phyloP scores from a whole-genome alignment of 1,140 invertebrate species.

The Saxidomus purpurata region DNA sequence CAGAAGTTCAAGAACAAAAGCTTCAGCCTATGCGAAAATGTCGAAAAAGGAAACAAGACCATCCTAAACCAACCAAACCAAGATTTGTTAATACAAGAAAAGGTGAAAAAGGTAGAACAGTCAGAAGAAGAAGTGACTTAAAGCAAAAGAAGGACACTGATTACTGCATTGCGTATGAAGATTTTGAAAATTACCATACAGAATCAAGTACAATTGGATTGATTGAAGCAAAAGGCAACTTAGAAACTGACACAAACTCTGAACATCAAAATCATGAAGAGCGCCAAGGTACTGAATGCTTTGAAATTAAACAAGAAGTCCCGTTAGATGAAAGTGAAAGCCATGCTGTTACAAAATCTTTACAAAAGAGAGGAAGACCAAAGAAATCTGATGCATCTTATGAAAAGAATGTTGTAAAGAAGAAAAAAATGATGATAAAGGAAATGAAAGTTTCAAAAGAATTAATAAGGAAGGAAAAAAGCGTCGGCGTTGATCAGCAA shows the following conservation, averaged over 20 bases:
- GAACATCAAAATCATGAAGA: background rate
- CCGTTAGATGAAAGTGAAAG: background rate
- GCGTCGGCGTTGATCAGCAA: no score
- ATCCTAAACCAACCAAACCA: slow-evolving; percentile 42
- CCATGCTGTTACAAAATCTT: background rate
- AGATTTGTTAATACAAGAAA: background rate
- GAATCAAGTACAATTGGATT: background rate
- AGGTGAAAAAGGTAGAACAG: background rate
- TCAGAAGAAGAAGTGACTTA: background rate
- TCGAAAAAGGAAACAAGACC: slow-evolving; percentile 36
- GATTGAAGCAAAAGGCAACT: background rate
- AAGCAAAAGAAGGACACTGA: background rate
- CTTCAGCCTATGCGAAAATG: background rate
- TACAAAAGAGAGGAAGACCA: slow-evolving; percentile 33
- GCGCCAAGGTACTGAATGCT: background rate
- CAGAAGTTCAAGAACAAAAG: background rate
- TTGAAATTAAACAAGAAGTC: background rate
- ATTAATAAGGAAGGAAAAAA: background rate
- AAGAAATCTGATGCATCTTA: background rate
- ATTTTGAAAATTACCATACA: background rate
- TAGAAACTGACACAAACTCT: background rate
- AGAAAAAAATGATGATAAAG: background rate
- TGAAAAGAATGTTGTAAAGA: background rate
- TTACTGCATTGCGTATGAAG: background rate
- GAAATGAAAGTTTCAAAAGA: background rate